Evolutionary conservation across 2,113 vertebrate species (phyloP).

Genomic region (Zootoca vivipara): DNA sequence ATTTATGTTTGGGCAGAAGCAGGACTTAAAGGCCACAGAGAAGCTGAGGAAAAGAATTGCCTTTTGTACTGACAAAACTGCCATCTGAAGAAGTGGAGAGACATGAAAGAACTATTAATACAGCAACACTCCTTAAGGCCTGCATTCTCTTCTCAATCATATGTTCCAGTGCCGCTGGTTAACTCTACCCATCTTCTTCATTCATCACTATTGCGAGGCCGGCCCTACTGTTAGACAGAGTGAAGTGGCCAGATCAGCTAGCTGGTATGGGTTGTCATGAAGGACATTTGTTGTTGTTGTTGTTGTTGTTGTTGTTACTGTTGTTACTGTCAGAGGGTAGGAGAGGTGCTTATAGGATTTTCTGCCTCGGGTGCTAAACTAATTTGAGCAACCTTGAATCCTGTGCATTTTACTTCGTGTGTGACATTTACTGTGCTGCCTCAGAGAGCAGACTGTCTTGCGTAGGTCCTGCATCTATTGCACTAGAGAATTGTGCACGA

Average conservation of each 20-base stretch:
- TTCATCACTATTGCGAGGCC: not conserved
- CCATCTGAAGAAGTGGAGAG: constrained; percentile 4
- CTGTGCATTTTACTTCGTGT: no score
- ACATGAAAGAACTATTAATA: not conserved
- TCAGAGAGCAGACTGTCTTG: no score
- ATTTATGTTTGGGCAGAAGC: not conserved
- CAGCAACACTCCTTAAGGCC: not conserved
- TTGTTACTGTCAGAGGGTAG: no score
- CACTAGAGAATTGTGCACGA: no score
- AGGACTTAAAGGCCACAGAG: not conserved
- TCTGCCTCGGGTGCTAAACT: no score
- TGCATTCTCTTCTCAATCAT: not conserved
- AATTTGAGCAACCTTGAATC: no score
- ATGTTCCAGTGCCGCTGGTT: not conserved
- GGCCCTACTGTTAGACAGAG: not conserved
- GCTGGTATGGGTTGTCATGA: not conserved
- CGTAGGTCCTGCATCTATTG: no score
- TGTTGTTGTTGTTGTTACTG: no score
- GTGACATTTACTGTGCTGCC: no score
- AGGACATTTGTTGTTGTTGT: no score
- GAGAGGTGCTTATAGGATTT: no score
- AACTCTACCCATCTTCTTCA: not conserved
- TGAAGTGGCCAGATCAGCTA: not conserved
- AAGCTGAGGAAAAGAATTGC: not conserved
- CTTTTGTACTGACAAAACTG: not conserved